Evolutionary conservation across 2,113 vertebrate genomes (phyloP), one percentile per base, ranked within the genome.

Genomic region (Ondatra zibethicus): DNA sequence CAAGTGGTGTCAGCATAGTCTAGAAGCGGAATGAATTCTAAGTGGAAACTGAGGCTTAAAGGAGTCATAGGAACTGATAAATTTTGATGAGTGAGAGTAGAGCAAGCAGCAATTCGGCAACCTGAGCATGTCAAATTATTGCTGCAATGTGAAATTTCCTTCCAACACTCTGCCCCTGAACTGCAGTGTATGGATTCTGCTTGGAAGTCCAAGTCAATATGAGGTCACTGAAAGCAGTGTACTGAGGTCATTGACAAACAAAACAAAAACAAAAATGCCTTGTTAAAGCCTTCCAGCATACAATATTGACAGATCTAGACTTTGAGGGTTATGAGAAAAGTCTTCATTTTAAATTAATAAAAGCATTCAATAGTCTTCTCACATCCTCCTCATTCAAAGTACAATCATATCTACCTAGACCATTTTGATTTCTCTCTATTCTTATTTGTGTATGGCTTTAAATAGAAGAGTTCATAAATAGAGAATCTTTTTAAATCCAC

Each of bases 21-120:
- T 58, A n/a, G 58, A 14, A 70, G 58, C 5, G 17, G 80, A 88
- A 23, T 16, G 2, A 36, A 23, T 63, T 6, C 70, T 29, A 78
- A 70, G n/a, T 4, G 76, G 61, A 94, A 96, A 89, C 13, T 45
- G 52, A 76, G n/a, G 19, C 80, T 65, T 70, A 85, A 91, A 11
- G 23, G 16, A 66, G 3, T 25, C 50, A 45, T 9, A 91, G n/a
- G 65, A 27, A 21, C 31, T 63, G 19, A 36, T 19, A n/a, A 73
- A 47, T 25, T 52, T 36, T 75, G 47, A 47, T 29, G 36, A 52
- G 6, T 12, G 3, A 52, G 65, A 4, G 23, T 31, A 89, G 47
- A 36, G 3, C 7, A 29, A 50, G 7, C 25, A 58, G 33, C 1
- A 72, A 33, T 45, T 55, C 7, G 52, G 25, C 47, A 42, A 55